Evolutionary conservation across 2,797 vertebrate genomes (phyloP), one percentile per base, ranked within the genome.

Genomic region (Brachyrhaphis roseni): DNA sequence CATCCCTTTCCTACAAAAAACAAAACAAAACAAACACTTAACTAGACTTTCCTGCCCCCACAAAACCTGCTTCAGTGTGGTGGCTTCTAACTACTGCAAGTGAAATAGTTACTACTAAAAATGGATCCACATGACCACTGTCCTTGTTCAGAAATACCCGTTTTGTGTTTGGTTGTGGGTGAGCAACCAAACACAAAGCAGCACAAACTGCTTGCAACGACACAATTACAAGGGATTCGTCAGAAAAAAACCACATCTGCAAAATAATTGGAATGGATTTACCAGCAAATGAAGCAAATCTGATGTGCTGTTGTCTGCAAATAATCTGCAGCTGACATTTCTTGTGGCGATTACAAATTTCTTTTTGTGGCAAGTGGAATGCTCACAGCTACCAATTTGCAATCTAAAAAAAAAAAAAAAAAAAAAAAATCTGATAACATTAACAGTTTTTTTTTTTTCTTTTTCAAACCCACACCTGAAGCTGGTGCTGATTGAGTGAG

Each of bases 381-480:
- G 64, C 13, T 6, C 39, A n/a, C 66, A 43, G 39, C 36, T 77
- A 26, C 72, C 47, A 76, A 28, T 82, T 78, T 78, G 68, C 53
- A 55, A 71, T 34, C 74, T 16, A 16, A 28, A 16, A 41, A 57
- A 55, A 6, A 53, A 53, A 12, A 11, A 49, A 12, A 28, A 41
- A 39, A 16, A 39, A 26, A 43, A 3, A 10, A n/a, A 73, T 34
- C n/a, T 23, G 79, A 46, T 72, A 76, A 74, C 53, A 75, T 82
- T 83, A 12, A 78, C 72, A 79, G 18, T 8, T 43, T 51, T 3
- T 47, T 47, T 28, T 66, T 62, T 28, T n/a, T n/a, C 2, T 20
- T 36, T 66, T 55, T n/a, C 5, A 39, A 1, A n/a, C 8, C 51
- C n/a, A 76, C 83, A 80, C 39, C 81, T 73, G 79, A 39, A 70